These are phyloP conservation scores for Progne subis DNA, from an alignment of 2,113 vertebrate genomes.

Conservation along the genomic window DNA sequence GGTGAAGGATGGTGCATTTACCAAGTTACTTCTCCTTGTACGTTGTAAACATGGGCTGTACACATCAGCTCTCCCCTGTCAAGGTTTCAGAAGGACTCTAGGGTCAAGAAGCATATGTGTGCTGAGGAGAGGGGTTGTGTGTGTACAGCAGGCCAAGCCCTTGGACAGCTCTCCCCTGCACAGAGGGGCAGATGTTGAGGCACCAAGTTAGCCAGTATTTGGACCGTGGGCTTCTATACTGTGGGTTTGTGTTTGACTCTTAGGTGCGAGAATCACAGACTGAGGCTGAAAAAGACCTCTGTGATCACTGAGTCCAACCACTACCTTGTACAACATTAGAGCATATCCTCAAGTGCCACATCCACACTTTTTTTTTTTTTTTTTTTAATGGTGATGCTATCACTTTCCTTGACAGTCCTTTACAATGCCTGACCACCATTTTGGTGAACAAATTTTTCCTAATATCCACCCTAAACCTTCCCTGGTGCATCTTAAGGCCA, in stretches of 20 bases:
- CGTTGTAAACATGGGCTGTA: not conserved
- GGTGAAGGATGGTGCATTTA: not conserved
- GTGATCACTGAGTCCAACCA: not conserved
- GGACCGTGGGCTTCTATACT: not conserved
- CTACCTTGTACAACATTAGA: not conserved
- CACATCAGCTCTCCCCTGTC: not conserved
- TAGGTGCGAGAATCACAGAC: not conserved
- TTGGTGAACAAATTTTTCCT: not conserved
- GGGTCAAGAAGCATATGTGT: accelerated
- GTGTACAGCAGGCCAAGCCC: not conserved
- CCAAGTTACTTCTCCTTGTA: not conserved
- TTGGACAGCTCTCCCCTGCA: not conserved
- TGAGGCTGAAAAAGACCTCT: not conserved
- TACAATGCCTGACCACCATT: not conserved
- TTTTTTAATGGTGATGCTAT: not conserved
- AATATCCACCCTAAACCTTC: not conserved
- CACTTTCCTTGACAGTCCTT: not conserved
- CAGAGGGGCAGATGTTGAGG: not conserved
- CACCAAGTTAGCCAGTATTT: not conserved
- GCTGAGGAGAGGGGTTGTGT: not conserved
- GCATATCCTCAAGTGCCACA: not conserved
- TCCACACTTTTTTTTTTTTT: not conserved
- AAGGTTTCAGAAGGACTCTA: not conserved
- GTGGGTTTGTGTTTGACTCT: not conserved
- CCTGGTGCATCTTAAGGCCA: not conserved